Percentiles rank a stretch among this genome's conserved stretches.
These are phyloP conservation scores for Ametastegia equiseti DNA, from an alignment of 2,888 invertebrate species.

Conservation along the genomic window DNA sequence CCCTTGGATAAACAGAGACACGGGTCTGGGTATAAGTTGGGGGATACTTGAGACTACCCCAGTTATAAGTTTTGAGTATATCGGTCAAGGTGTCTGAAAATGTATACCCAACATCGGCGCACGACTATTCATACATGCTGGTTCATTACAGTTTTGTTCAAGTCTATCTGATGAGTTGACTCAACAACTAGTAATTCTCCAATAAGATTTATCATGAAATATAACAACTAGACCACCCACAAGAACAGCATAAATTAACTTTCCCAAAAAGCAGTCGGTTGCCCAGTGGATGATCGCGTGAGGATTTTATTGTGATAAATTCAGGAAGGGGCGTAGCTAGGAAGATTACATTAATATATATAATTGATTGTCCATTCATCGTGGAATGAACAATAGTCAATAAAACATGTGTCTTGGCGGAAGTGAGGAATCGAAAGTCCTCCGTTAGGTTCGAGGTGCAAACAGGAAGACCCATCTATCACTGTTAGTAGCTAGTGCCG, in stretches of 20 bases:
- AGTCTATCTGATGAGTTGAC: background rate
- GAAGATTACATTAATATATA: background rate
- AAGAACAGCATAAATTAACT: background rate
- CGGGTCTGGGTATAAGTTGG: too few species aligned
- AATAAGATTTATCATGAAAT: background rate
- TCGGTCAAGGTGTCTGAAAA: too few species aligned
- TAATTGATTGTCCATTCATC: conserved; percentile 16
- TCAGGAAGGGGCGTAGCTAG: background rate
- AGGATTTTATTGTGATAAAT: background rate
- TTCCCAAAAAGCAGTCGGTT: background rate
- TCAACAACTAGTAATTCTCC: too few species aligned
- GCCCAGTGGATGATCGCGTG: background rate
- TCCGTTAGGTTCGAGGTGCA: conserved; percentile 35
- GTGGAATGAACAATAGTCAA: conserved; percentile 30
- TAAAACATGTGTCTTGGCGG: conserved; percentile 40
- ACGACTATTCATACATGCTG: background rate
- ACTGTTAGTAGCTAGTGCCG: conserved; percentile 45
- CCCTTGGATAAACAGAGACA: too few species aligned
- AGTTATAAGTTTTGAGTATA: too few species aligned
- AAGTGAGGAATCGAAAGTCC: conserved; percentile 38
- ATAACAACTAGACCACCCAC: background rate
- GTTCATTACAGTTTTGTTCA: background rate
- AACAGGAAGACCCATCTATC: conserved; percentile 48
- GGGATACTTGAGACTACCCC: too few species aligned
- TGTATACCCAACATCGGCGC: too few species aligned